A percentile compares a stretch with the other conserved stretches of the same genome.
These are phyloP conservation scores for Oplegnathus fasciatus DNA, from an alignment of 2,113 vertebrate genomes.

Conservation along the genomic window DNA sequence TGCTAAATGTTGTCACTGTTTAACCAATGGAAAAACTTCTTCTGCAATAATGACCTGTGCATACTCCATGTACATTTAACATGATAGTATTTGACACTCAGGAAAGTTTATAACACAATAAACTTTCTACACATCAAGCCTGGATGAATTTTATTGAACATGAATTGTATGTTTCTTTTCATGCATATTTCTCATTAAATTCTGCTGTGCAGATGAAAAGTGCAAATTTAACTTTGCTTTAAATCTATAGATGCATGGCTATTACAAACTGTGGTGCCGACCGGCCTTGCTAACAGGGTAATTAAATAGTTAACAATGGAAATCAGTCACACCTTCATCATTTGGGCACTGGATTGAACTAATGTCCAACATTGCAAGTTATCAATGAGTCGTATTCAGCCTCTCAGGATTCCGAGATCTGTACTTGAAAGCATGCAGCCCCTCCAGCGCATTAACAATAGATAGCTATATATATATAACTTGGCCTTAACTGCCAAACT, in stretches of 20 bases:
- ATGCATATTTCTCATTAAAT: neutral
- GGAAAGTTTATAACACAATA: no score
- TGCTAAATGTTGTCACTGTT: no score
- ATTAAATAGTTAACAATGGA: neutral
- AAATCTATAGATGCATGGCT: neutral
- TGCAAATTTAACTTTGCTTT: neutral
- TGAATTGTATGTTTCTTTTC: neutral
- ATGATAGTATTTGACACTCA: no score
- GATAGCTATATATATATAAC: no score
- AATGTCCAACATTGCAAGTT: neutral
- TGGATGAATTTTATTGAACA: neutral
- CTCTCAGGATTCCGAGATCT: neutral
- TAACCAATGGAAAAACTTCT: no score
- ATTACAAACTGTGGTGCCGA: neutral
- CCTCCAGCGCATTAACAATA: neutral
- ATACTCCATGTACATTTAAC: no score
- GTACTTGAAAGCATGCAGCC: neutral
- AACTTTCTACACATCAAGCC: neutral
- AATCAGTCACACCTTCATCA: constrained; percentile 3
- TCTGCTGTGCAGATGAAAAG: neutral
- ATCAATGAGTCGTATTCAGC: neutral
- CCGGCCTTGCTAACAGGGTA: neutral
- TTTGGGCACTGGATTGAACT: neutral
- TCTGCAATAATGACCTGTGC: no score
- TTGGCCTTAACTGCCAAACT: no score